A percentile compares a stretch with the other conserved stretches of the same genome.
Conservation (phyloP, 37 sponge, comb jelly and placozoan species). For the Crambe crambe region DNA sequence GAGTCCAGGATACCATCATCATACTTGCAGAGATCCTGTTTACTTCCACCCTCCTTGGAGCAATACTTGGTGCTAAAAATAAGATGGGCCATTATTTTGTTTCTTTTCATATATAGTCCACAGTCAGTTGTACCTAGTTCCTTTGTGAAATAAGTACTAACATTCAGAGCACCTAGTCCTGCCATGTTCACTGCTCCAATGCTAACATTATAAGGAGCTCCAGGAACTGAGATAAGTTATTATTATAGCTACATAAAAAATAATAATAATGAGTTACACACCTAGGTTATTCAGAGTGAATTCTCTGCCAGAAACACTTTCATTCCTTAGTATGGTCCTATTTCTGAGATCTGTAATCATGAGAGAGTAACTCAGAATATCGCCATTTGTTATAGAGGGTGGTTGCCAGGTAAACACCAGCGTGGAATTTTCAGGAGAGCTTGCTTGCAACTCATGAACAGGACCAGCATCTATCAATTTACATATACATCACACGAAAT, state of each 20-base stretch:
- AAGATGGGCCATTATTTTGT: no score
- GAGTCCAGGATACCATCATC: conserved; percentile 2
- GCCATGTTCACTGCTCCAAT: background rate
- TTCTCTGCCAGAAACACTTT: background rate
- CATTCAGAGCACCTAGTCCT: background rate
- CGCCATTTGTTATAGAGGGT: background rate
- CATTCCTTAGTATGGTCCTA: background rate
- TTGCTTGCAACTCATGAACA: background rate
- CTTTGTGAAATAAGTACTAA: background rate
- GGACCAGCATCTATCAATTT: background rate
- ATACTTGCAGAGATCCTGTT: background rate
- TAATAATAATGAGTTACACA: background rate
- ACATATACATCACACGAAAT: no score
- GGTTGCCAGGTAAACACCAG: background rate
- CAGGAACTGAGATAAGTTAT: background rate
- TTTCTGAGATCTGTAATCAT: background rate
- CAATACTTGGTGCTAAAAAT: background rate
- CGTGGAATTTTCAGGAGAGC: background rate
- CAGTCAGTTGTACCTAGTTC: background rate
- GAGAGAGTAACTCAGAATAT: background rate
- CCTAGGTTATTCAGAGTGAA: background rate
- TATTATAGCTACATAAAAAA: background rate
- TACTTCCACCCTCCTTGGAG: background rate
- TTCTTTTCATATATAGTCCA: no score
- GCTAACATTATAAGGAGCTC: background rate